Percentiles rank a stretch among this genome's conserved stretches.
Evolutionary conservation across 2,797 vertebrate species (phyloP).

Genomic region (Staurois parvus): DNA sequence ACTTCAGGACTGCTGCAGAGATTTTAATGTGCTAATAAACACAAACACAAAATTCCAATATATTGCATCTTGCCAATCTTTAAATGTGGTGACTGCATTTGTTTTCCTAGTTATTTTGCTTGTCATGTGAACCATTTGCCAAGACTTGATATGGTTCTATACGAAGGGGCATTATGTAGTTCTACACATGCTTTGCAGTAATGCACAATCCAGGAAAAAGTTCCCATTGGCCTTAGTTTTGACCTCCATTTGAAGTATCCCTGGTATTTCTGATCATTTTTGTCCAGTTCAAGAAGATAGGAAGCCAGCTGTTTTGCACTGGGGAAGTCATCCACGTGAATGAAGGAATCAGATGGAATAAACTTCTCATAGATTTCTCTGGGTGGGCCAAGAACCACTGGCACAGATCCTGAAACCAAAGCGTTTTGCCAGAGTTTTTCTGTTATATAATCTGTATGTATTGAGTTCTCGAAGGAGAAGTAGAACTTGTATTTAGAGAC

Average conservation of each 20-base stretch:
- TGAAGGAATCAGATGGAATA: slow-evolving; percentile 77
- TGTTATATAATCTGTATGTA: slow-evolving; percentile 78
- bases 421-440: slow-evolving; percentile 83
- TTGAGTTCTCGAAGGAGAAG: slow-evolving; percentile 80
- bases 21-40: too few relatives aligned
- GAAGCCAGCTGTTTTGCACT: slow-evolving; percentile 68
- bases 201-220: neutral
- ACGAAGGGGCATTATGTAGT: neutral
- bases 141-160: slow-evolving; percentile 4
- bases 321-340: slow-evolving; percentile 80
- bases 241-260: slow-evolving; percentile 75
- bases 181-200: slow-evolving; percentile 18
- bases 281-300: slow-evolving; percentile 66
- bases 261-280: slow-evolving; percentile 69
- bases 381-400: slow-evolving; percentile 77
- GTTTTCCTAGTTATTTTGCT: neutral
- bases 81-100: too few relatives aligned
- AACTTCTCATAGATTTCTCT: slow-evolving; percentile 73
- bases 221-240: neutral
- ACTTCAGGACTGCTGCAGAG: too few relatives aligned
- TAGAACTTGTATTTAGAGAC: slow-evolving; percentile 82
- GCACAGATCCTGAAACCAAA: slow-evolving; percentile 73
- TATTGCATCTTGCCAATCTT: too few relatives aligned
- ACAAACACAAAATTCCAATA: too few relatives aligned
- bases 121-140: slow-evolving; percentile 22